Conservation (phyloP, 2,797 vertebrate species). For the Macropus fuliginosus region DNA sequence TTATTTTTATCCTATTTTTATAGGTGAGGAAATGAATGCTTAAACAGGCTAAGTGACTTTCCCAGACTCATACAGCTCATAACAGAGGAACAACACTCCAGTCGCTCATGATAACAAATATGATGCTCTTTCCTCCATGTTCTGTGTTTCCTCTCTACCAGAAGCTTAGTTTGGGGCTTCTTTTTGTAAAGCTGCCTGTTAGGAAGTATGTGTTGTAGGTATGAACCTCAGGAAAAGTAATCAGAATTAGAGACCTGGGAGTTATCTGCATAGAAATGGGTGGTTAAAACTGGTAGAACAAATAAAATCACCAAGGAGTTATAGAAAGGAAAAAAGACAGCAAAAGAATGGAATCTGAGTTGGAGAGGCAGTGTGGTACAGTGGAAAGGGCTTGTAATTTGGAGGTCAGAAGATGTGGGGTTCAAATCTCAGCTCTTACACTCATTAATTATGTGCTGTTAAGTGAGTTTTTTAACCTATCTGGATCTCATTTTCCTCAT, state of each 20-base stretch:
- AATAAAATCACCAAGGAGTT: background rate
- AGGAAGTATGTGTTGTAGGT: background rate
- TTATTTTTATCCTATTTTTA: background rate
- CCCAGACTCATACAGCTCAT: background rate
- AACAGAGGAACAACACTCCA: background rate
- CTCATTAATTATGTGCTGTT: background rate
- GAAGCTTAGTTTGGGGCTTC: background rate
- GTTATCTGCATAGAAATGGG: background rate
- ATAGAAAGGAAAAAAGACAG: background rate
- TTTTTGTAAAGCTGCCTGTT: background rate
- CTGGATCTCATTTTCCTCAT: background rate
- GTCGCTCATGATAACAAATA: background rate
- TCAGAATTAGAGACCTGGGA: background rate
- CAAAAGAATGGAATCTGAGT: background rate
- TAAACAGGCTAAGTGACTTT: background rate
- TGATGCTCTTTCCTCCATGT: background rate
- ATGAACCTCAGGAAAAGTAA: background rate
- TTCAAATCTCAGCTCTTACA: background rate
- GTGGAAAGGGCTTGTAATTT: background rate
- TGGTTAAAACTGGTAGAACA: background rate
- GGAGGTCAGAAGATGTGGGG: background rate
- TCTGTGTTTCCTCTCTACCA: background rate
- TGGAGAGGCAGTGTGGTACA: background rate
- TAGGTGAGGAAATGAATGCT: background rate
- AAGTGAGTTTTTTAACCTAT: background rate